These are phyloP conservation scores for Eustalomyia histrio DNA, from an alignment of 2,888 invertebrate genomes.

Conservation along the genomic window DNA sequence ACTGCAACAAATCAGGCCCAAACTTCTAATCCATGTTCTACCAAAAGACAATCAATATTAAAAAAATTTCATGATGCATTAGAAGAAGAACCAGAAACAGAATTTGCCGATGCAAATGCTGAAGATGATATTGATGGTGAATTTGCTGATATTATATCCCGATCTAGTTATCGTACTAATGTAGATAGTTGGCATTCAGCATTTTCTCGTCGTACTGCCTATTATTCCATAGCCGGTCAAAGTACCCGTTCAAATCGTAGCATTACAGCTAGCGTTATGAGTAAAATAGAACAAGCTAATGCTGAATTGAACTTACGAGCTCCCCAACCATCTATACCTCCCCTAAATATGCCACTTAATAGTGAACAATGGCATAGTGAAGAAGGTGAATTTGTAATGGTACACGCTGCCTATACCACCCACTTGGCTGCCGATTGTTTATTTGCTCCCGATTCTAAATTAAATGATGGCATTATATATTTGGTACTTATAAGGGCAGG, in stretches of 20 bases:
- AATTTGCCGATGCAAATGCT: constrained; percentile 64
- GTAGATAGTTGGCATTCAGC: constrained; percentile 92
- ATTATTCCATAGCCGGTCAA: constrained; percentile 89
- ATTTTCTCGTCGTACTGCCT: constrained; percentile 87
- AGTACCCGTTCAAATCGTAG: constrained; percentile 82
- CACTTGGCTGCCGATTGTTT: constrained; percentile 92
- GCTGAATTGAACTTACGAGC: constrained; percentile 69
- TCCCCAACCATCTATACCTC: constrained; percentile 69
- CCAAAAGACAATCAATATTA: constrained; percentile 39
- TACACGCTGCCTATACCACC: constrained; percentile 93
- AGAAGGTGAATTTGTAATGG: constrained; percentile 87
- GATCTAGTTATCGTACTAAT: constrained; percentile 77
- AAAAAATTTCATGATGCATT: constrained; percentile 64
- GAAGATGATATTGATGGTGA: constrained; percentile 65
- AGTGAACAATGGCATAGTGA: constrained; percentile 84
- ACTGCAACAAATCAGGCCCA: too few species aligned
- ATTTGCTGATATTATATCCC: constrained; percentile 77
- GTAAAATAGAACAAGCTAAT: constrained; percentile 72
- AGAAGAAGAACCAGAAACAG: constrained; percentile 67
- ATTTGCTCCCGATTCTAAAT: constrained; percentile 91
- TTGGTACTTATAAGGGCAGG: constrained; percentile 90
- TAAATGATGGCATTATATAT: constrained; percentile 96
- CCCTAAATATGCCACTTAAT: constrained; percentile 86
- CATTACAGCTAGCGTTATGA: constrained; percentile 65
- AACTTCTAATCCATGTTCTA: not conserved